A percentile compares a stretch with the other conserved stretches of the same genome.
Conservation (phyloP, 2,888 invertebrate species). For the Cerceris ruficornis region DNA sequence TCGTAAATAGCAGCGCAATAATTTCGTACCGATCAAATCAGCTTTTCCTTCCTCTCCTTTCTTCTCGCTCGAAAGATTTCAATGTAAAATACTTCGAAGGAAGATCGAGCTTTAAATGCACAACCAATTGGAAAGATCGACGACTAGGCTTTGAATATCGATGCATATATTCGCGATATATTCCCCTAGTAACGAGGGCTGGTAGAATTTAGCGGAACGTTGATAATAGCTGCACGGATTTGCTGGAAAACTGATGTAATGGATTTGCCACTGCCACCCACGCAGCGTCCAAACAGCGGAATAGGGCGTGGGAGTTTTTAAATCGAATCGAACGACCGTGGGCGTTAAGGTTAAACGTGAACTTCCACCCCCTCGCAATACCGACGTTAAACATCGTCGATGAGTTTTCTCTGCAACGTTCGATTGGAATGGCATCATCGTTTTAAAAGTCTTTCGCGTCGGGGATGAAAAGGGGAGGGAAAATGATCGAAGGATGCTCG, state of each 20-base stretch:
- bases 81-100: too few species aligned
- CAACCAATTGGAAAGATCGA: too few species aligned
- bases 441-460: background rate
- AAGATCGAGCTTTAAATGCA: too few species aligned
- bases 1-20: too few species aligned
- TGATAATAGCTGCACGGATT: background rate
- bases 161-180: too few species aligned
- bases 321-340: background rate
- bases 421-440: background rate
- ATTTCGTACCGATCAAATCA: too few species aligned
- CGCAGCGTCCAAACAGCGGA: background rate
- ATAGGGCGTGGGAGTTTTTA: background rate
- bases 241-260: background rate
- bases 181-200: too few species aligned
- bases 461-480: too few species aligned
- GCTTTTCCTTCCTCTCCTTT: too few species aligned
- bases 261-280: background rate
- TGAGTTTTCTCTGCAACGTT: background rate
- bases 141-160: too few species aligned
- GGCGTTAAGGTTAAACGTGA: constrained; percentile 1
- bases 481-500: too few species aligned
- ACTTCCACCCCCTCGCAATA: background rate
- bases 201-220: too few species aligned
- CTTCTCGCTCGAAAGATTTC: background rate
- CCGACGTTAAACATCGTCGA: background rate